Evolutionary conservation across 2,113 vertebrate genomes (phyloP), one percentile per base, ranked within the genome.

Genomic region (Holacanthus passer): DNA sequence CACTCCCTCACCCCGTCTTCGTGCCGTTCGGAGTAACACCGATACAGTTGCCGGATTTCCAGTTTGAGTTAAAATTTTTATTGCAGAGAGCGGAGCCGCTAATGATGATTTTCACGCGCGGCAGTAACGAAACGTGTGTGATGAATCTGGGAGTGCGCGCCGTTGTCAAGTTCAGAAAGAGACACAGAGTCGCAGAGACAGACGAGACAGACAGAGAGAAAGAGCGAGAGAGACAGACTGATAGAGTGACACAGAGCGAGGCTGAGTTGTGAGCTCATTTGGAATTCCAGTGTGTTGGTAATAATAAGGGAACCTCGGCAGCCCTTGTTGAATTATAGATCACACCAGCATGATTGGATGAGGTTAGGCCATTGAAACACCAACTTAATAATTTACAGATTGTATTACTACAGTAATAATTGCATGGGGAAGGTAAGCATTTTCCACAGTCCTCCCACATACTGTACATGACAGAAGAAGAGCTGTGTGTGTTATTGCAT

Each of bases 301-400:
- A 90, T 92, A 91, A 92, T 95, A 93, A 91, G 88, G 88, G 86
- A 93, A 93, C 90, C 85, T 91, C 91, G 19, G 88, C 91, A 93
- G 89, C 82, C 88, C 73, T 86, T 91, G 85, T 89, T 94, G 93
- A 95, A 95, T 94, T 94, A 95, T 95, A 94, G 91, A 95, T 95
- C 93, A 92, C 79, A 84, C 77, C 64, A 39, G 74, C 37, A 73
- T 93, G 94, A 94, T 94, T 92, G 93, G 92, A 94, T 93, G 92
- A 94, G 91, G 92, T 94, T 91, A 93, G 91, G 85, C 91, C 86
- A 89, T 88, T 94, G 91, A 88, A 93, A 89, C 88, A 83, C 64
- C 74, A 78, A 85, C 69, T 95, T 92, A 92, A 94, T 95, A 93
- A 95, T 95, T 95, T 94, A 94, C 89, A 87, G 80, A 85, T 93